These are phyloP conservation scores for Empidonax alnorum DNA, from an alignment of 2,113 vertebrate genomes.

Conservation along the genomic window DNA sequence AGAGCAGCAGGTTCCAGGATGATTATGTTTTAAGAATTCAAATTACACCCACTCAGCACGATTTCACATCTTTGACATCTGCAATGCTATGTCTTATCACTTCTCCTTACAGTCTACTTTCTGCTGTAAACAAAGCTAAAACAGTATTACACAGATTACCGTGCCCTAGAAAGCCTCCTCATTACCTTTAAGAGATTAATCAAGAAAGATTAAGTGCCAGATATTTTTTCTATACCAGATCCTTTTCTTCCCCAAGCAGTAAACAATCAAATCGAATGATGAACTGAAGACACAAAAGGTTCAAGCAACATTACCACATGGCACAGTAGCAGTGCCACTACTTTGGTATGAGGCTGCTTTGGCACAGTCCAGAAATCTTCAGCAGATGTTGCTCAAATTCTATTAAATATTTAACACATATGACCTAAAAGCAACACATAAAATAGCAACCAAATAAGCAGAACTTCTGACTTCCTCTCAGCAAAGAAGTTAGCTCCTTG, in stretches of 20 bases:
- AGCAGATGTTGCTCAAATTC: not conserved
- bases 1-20: not conserved
- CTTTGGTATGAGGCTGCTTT: accelerated
- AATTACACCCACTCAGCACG: not conserved
- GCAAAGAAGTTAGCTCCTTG: not conserved
- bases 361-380: not conserved
- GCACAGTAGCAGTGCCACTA: not conserved
- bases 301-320: not conserved
- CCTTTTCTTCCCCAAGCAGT: not conserved
- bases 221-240: slow-evolving; percentile 40
- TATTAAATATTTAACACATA: not conserved
- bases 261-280: not conserved
- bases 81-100: not conserved
- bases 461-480: not conserved
- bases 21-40: not conserved
- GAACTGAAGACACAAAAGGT: not conserved
- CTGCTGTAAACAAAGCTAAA: slow-evolving; percentile 41
- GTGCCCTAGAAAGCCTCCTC: slow-evolving; percentile 31
- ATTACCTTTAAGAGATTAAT: slow-evolving; percentile 60
- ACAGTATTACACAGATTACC: slow-evolving; percentile 48
- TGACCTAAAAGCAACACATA: not conserved
- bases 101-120: not conserved
- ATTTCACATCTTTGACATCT: not conserved
- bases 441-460: not conserved
- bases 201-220: slow-evolving; percentile 53